Conservation (phyloP, 2,113 vertebrate genomes). For the Arenaria interpres region DNA sequence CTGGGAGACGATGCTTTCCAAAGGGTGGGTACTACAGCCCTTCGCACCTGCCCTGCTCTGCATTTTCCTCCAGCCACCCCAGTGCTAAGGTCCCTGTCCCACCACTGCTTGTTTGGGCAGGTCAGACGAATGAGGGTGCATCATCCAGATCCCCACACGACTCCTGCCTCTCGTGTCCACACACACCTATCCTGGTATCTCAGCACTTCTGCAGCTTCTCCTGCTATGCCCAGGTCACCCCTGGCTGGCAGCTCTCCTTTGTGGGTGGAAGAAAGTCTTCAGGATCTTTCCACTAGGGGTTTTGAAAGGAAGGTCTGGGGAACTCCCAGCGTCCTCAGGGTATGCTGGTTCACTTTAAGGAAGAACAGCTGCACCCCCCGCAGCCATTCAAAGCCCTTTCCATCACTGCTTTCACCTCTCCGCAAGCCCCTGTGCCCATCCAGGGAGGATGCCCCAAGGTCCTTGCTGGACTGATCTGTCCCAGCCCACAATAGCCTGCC, state of each 20-base stretch:
- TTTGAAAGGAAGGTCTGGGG: background rate
- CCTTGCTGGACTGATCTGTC: background rate
- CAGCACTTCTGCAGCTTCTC: background rate
- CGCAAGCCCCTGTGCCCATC: too few species aligned
- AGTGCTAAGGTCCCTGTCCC: rapidly evolving
- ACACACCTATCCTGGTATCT: background rate
- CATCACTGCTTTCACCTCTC: background rate
- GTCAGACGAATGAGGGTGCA: rapidly evolving
- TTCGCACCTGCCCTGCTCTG: background rate
- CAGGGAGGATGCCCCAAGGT: background rate
- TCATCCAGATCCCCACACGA: background rate
- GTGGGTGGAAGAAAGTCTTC: background rate
- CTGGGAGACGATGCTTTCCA: background rate
- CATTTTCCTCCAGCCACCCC: background rate
- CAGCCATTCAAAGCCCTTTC: background rate
- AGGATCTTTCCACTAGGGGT: background rate
- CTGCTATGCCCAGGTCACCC: background rate
- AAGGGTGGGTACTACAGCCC: background rate
- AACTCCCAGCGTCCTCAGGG: background rate
- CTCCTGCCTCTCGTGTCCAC: background rate
- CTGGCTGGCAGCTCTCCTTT: background rate
- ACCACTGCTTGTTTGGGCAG: background rate
- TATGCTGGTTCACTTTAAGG: background rate
- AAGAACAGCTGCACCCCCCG: background rate
- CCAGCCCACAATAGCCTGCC: background rate